Evolutionary conservation across 2,797 vertebrate species (phyloP), one percentile per base, ranked within the genome.

Genomic region (Falco berigora): DNA sequence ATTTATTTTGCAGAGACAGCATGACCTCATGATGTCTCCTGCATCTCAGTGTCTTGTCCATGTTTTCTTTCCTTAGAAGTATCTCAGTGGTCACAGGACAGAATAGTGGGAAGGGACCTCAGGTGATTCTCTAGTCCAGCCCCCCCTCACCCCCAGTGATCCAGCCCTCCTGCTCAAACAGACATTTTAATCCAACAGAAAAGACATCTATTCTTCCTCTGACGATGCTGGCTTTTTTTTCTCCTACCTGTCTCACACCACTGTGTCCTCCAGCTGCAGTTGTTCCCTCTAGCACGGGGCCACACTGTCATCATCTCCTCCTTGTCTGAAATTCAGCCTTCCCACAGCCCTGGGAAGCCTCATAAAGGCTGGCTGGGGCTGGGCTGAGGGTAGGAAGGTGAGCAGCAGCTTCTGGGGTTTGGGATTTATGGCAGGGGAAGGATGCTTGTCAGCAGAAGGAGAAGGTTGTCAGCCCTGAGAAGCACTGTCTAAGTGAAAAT

Each of bases 401-500:
- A 81, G 32, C 32, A 88, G 73, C 49, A 88, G 44, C 62, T 23
- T 17, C 69, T 94, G 81, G 62, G 42, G 3, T 34, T 78, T 84
- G 93, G 93, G 95, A 97, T 97, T 96, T 96, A 93, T 87, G 89
- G 88, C 74, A 95, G 88, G 50, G 68, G 78, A 68, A 85, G 85
- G 68, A 73, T 95, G 74, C 73, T 96, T 9, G 18, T 95, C 94
- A 87, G 87, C 79, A 94, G 89, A 58, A 97, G 71, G 40, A 88
- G 94, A 95, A 97, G 71, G 95, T 91, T 97, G 97, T 97, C 97
- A 95, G 96, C 97, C 42, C 59, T 0, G 2, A 42, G 92, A 95
- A 97, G 83, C 72, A 79, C 92, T 44, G 91, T 86, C 74, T 78
- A 77, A 97, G 96, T 95, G 97, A 97, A 97, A 98, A 98, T 97